Evolutionary conservation across 30 jellyfish, hydroid and myxozoan species (phyloP).

Genomic region (Hydractinia symbiolongicarpus): DNA sequence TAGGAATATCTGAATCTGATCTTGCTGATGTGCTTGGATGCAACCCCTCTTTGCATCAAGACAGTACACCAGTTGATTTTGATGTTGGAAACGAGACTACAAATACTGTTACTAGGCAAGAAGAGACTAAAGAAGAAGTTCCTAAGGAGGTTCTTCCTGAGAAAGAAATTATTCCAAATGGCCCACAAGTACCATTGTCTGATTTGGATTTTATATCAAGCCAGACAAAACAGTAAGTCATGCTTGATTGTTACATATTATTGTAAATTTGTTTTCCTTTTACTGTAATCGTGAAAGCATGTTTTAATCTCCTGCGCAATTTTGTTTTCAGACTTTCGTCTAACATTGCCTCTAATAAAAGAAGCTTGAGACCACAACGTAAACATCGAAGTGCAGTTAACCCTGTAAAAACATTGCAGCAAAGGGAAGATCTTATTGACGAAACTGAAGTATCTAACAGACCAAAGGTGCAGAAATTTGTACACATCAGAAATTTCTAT

Average conservation of each 20-base stretch:
- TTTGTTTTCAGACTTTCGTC: conserved; percentile 18
- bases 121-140: conserved; percentile 32
- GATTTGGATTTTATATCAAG: conserved; percentile 71
- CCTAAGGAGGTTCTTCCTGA: conserved; percentile 11
- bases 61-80: conserved; percentile 39
- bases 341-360: conserved; percentile 44
- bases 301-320: not conserved
- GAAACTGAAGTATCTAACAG: conserved; percentile 34
- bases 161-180: conserved; percentile 20
- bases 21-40: conserved; percentile 65
- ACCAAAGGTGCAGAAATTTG: not conserved
- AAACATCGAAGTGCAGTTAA: conserved; percentile 53
- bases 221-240: conserved; percentile 58
- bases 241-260: not conserved
- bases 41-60: conserved; percentile 72
- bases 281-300: not conserved
- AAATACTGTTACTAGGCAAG: conserved; percentile 31
- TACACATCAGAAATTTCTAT: no score
- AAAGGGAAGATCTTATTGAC: conserved; percentile 65
- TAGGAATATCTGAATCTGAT: conserved; percentile 67
- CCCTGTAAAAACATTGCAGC: conserved; percentile 68
- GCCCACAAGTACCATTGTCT: conserved; percentile 30
- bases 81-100: conserved; percentile 42
- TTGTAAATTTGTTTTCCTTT: not conserved
- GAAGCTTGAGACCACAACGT: conserved; percentile 71